Conservation (phyloP, 1,140 invertebrate genomes). For the Drosophila bocki region DNA sequence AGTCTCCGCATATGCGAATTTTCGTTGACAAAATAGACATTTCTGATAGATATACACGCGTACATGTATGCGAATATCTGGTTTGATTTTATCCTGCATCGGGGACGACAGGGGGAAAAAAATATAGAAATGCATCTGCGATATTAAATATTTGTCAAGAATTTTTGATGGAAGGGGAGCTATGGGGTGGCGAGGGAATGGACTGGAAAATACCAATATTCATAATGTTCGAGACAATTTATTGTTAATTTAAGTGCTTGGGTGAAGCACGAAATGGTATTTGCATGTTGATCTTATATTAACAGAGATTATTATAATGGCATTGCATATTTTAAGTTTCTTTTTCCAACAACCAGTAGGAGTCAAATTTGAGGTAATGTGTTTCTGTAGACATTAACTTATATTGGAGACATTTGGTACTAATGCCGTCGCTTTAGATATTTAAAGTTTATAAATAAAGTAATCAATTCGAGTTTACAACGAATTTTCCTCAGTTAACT, state of each 20-base stretch:
- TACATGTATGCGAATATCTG: constrained; percentile 16
- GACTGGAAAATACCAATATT: constrained; percentile 32
- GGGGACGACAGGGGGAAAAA: neutral
- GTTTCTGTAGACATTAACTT: too few relatives aligned
- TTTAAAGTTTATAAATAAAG: neutral
- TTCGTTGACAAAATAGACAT: constrained; percentile 46
- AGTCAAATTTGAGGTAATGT: too few relatives aligned
- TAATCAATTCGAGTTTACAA: neutral
- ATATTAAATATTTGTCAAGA: constrained; percentile 58
- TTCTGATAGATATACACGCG: constrained; percentile 46
- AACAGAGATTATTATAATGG: neutral
- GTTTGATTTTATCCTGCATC: constrained; percentile 26
- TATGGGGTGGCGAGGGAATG: neutral
- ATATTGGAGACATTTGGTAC: neutral
- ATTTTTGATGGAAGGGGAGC: neutral
- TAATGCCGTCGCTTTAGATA: too few relatives aligned
- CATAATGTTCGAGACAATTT: constrained; percentile 30
- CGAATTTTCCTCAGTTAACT: neutral
- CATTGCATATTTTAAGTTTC: neutral
- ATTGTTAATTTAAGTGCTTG: constrained; percentile 27
- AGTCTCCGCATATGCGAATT: constrained; percentile 25
- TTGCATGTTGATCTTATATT: too few relatives aligned
- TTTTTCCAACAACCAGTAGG: too few relatives aligned
- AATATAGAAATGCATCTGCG: constrained; percentile 23
- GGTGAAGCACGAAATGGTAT: neutral